phyloP scores from a whole-genome alignment of 2,797 vertebrate species.

The Poeciliopsis turneri region DNA sequence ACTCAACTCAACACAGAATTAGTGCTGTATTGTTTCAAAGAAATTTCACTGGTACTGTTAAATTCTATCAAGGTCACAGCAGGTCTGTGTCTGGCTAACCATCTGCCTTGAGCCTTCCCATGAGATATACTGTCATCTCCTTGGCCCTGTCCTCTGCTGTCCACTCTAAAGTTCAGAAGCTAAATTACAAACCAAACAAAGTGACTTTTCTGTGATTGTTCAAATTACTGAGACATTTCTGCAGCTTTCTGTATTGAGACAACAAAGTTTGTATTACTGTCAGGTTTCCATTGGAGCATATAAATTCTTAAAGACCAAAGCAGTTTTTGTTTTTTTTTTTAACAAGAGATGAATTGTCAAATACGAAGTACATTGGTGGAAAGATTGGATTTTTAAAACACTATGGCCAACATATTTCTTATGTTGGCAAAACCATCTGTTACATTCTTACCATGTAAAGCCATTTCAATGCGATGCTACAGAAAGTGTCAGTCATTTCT shows the following conservation, averaged over 20 bases:
- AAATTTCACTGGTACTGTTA: slow-evolving; percentile 35
- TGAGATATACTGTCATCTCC: slow-evolving; percentile 68
- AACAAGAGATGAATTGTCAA: not conserved
- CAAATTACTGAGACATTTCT: slow-evolving; percentile 17
- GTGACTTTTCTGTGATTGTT: slow-evolving; percentile 16
- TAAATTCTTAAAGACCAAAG: not conserved
- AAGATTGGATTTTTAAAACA: not conserved
- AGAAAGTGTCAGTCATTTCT: not conserved
- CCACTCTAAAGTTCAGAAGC: slow-evolving; percentile 39
- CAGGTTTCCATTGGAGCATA: not conserved
- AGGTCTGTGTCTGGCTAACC: slow-evolving; percentile 74
- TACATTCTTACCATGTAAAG: not conserved
- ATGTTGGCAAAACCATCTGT: not conserved
- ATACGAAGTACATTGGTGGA: not conserved
- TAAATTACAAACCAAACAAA: slow-evolving; percentile 44
- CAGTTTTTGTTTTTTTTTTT: not conserved
- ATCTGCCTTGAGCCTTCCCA: slow-evolving; percentile 74
- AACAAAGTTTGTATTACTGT: not conserved
- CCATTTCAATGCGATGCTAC: not conserved
- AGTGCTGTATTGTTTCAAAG: slow-evolving; percentile 27
- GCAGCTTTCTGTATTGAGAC: not conserved
- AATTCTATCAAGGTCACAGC: slow-evolving; percentile 73
- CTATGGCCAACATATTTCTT: too few species aligned
- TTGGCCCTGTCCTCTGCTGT: slow-evolving; percentile 72
- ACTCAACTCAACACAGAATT: not conserved